Base-by-base conservation (phyloP, 1,140 invertebrate species). In the Drosophila tsacasi region DNA sequence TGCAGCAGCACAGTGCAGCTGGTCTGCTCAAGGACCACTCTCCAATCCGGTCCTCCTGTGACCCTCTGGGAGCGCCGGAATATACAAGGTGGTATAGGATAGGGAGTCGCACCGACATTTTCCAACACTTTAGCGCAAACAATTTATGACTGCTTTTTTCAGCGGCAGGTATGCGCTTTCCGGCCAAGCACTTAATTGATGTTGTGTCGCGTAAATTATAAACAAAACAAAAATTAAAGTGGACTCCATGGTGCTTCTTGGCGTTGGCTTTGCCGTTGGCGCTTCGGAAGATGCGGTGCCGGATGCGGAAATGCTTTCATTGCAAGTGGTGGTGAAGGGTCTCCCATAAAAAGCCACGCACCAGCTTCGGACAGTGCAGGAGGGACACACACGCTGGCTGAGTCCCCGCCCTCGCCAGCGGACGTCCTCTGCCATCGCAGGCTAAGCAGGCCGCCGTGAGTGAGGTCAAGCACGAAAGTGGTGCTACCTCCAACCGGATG, bases 171-270 rank as follows among this genome's bases (percentile, higher is more conserved):
- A 90, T 90, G 82, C 86, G 86, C 82, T 86, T 85, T 90, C 85
- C 85, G 82, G 79, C 86, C 85, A 91, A 90, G 85, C 76, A 90
- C 81, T 90, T 90, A 90, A 90, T 90, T 90, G 85, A 90, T 90
- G 85, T 90, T 90, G 85, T 91, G 85, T 82, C 86, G 85, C 85
- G 85, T 90, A 90, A 90, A 90, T 91, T 91, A 90, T 90, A 91
- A 90, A 91, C 85, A 90, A 89, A 89, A 86, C 85, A 91, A 91
- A 90, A 85, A 90, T 90, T 90, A 90, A 90, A 90, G 86, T 90
- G 86, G 85, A 91, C 79, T 91, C 69, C 61, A 64, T 32, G 65
- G 57, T 60, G 60, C 58, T 58, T 55, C 69, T 74, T 80, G 68
- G 60, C 69, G 55, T 44, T 62, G 58, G 37, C 44, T 57, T 49